Conservation (phyloP, 2,888 invertebrate species). For the Drosophila nigritarsus region DNA sequence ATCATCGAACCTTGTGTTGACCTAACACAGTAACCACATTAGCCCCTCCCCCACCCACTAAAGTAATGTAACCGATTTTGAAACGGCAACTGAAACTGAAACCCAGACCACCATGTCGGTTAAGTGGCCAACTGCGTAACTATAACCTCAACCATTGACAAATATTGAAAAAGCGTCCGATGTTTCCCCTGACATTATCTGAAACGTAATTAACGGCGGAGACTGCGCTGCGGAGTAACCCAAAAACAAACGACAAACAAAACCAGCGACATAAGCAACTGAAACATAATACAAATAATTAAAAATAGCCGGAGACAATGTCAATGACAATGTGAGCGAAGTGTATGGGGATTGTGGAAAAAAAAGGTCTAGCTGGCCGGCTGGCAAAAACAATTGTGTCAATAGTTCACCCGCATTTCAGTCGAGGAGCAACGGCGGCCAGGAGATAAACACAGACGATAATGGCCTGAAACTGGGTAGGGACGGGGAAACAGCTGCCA, state of each 20-base stretch:
- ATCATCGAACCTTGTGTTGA: slow-evolving; percentile 38
- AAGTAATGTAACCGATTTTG: slow-evolving; percentile 37
- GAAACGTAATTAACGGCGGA: slow-evolving; percentile 58
- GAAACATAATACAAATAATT: slow-evolving; percentile 80
- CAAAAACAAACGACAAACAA: slow-evolving; percentile 38
- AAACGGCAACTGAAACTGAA: slow-evolving; percentile 25
- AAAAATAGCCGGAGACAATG: slow-evolving; percentile 71
- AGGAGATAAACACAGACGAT: slow-evolving; percentile 72
- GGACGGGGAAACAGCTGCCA: slow-evolving; percentile 59
- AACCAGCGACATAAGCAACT: slow-evolving; percentile 48
- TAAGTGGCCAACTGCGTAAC: slow-evolving; percentile 64
- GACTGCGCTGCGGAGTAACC: slow-evolving; percentile 24
- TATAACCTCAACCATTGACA: slow-evolving; percentile 52
- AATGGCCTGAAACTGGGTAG: slow-evolving; percentile 46
- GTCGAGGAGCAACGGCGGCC: slow-evolving; percentile 22
- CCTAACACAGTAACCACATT: slow-evolving; percentile 72
- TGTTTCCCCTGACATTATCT: slow-evolving; percentile 44
- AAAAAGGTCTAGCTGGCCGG: slow-evolving; percentile 50
- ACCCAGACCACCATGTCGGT: slow-evolving; percentile 54
- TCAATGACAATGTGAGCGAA: slow-evolving; percentile 4
- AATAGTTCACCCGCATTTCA: slow-evolving; percentile 76
- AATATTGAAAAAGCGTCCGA: slow-evolving; percentile 61
- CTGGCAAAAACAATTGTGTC: slow-evolving; percentile 76
- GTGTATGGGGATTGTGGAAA: slow-evolving; percentile 7
- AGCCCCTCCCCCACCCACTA: slow-evolving; percentile 13